Evolutionary conservation across 2,888 invertebrate genomes (phyloP).

Genomic region (Agelastica alni): DNA sequence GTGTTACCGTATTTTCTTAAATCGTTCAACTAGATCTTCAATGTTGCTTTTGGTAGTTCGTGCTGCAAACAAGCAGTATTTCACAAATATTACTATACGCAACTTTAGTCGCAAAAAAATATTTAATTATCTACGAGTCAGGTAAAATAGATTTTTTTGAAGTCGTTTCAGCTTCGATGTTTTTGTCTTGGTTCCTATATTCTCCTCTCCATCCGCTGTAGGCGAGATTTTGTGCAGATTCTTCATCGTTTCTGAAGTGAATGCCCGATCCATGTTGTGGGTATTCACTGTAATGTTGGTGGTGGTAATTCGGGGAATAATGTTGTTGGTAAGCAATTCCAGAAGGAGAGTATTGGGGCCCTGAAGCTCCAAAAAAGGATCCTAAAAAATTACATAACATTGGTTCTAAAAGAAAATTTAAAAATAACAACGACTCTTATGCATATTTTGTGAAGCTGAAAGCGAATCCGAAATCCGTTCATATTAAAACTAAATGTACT

Average conservation of each 20-base stretch:
- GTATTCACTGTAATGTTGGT: conserved; percentile 47
- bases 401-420: background rate
- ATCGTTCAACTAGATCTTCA: too few species aligned
- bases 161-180: conserved; percentile 52
- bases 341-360: conserved; percentile 74
- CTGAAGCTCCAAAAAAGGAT: conserved; percentile 42
- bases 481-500: too few species aligned
- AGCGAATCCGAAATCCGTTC: too few species aligned
- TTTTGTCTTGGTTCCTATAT: conserved; percentile 60
- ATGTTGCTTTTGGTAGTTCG: too few species aligned
- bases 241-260: conserved; percentile 66
- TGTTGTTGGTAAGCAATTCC: conserved; percentile 69
- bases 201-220: conserved; percentile 75
- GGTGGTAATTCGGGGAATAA: conserved; percentile 56
- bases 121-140: conserved; percentile 48
- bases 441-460: too few species aligned
- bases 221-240: conserved; percentile 68
- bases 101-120: too few species aligned
- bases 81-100: too few species aligned
- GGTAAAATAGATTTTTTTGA: conserved; percentile 56
- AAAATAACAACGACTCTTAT: background rate
- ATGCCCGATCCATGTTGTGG: conserved; percentile 57
- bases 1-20: too few species aligned
- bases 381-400: conserved; percentile 20
- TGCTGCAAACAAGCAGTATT: too few species aligned